Evolutionary conservation across 2,113 vertebrate genomes (phyloP), one percentile per base, ranked within the genome.

Genomic region (Xenus cinereus): DNA sequence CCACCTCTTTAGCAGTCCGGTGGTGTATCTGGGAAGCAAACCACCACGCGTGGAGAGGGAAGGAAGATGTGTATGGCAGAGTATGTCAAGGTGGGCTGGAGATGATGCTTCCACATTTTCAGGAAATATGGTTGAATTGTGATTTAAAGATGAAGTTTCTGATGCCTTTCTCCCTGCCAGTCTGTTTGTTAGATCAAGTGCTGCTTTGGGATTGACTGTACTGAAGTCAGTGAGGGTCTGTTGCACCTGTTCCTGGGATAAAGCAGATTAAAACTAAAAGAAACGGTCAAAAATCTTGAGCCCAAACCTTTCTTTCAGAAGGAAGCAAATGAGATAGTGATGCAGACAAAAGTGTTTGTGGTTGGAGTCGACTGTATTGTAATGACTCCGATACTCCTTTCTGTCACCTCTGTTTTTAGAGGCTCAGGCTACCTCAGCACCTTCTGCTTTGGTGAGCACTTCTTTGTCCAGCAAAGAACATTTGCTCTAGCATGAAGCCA

Each of bases 11-110:
- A 68, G n/a, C 48, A 53, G 37, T 27, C 26, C 21, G 12, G 18
- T 32, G 32, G 26, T 67, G 10, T 39, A 12, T 17, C 37, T 26
- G 51, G 39, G 48, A 76, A 81, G 33, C 63, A 66, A 72, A 84
- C 35, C 11, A n/a, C 28, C 9, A 9, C 0, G 1, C 0, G 0
- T 35, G 43, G 74, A 76, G 63, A 60, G 45, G 57, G 69, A 77
- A 56, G 35, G 28, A 32, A 67, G n/a, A 20, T 84, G 14, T 17
- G 0, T 23, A 7, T 48, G 33, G 28, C 22, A 80, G 54, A 62
- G 23, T 15, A 30, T 53, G 6, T 62, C 33, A 33, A 28, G 50
- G 41, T 86, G 68, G 64, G 67, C 62, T 90, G 14, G 13, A 3
- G 8, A 18, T 69, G 50, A 14, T 62, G 33, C 62, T 92, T 68